Base-by-base conservation (phyloP, 2,888 invertebrate genomes). In the Athalia circularis region DNA sequence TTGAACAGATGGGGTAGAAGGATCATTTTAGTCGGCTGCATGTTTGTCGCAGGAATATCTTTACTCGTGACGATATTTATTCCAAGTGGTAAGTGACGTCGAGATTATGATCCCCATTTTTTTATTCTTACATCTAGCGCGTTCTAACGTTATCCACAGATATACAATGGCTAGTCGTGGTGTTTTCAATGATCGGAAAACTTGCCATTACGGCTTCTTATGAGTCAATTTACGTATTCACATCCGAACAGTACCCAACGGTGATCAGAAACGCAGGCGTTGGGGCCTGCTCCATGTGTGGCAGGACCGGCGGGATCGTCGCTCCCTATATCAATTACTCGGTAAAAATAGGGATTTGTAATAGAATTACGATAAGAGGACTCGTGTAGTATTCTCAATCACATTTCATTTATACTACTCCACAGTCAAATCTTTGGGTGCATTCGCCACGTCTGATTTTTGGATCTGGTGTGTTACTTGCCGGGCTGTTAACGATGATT, bases 371-470 rank as follows among this genome's bases (percentile, higher is more conserved):
- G 2, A 45, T 5, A 47, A n/a, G 43, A 65, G n/a, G 13, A 50
- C 11, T 48, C 48, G 3, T 11, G 45, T 45, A 11, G 45, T n/a
- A 47, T 43, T 62, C 62, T 9, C 43, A 1, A 43, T n/a, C 29
- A 62, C 9, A 64, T 47, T 45, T 9, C 43, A 45, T 45, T 45
- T 5, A 11, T 64, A n/a, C 4, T 45, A 45, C 6, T 11, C n/a
- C n/a, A 43, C 83, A 93, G 93, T 90, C 91, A 54, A 92, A 92
- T 82, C 88, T 92, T 80, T 94, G 93, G 93, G 89, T 89, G 79
- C 93, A 93, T 3, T 86, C 94, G 59, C 94, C 94, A 0, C 88
- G 93, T 65, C 89, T 94, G 47, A 91, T 94, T 81, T 94, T 93
- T 84, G 94, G 94, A 70, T 87, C 90, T 9, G 88, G 92, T 68